Percentiles rank a stretch among this genome's conserved stretches.
Conservation (phyloP, 2,888 invertebrate genomes). For the Drosophila emarginata region DNA sequence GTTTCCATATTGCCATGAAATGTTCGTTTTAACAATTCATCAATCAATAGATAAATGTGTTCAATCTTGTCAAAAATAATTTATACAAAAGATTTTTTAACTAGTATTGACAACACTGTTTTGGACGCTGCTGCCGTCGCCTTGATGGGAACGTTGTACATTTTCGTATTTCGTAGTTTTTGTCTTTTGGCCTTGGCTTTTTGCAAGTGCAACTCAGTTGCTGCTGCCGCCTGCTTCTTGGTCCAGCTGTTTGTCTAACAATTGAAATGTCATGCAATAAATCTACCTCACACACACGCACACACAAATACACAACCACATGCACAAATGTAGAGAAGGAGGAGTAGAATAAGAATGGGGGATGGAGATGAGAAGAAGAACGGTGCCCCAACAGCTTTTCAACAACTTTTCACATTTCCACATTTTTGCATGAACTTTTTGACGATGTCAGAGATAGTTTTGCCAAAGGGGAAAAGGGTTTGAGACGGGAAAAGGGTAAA, state of each 20-base stretch:
- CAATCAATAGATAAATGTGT: background rate
- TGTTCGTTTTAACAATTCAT: background rate
- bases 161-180: constrained; percentile 18
- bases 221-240: constrained; percentile 44
- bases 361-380: constrained; percentile 19
- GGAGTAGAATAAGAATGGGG: background rate
- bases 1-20: too few species aligned
- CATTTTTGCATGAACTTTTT: constrained; percentile 75
- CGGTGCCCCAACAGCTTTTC: constrained; percentile 52
- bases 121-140: background rate
- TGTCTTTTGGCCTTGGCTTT: constrained; percentile 35
- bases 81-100: background rate
- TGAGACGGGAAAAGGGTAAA: background rate
- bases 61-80: too few species aligned
- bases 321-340: background rate
- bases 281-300: constrained; percentile 57
- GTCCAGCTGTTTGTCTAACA: constrained; percentile 76
- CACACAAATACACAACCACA: constrained; percentile 10
- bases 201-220: constrained; percentile 39
- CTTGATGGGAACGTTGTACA: background rate
- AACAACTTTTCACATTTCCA: constrained; percentile 75
- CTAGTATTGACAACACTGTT: constrained; percentile 36
- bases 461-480: constrained; percentile 23
- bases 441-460: constrained; percentile 75
- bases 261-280: constrained; percentile 76